Evolutionary conservation across 2,888 invertebrate species (phyloP).

Genomic region (Agelastica alni): DNA sequence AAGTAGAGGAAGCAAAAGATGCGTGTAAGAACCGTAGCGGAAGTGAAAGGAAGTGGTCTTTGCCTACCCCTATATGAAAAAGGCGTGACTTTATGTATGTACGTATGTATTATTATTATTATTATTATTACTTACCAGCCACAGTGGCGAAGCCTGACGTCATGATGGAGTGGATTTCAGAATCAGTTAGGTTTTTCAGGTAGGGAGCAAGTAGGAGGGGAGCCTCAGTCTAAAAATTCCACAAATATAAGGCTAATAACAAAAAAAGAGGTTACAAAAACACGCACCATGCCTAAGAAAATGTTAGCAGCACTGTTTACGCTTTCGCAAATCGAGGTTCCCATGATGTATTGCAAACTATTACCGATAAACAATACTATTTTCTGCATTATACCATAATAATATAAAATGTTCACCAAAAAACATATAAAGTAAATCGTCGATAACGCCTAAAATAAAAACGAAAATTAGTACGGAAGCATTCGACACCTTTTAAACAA

Average conservation of each 20-base stretch:
- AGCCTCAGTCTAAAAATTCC: slow-evolving; percentile 92
- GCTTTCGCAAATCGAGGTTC: slow-evolving; percentile 93
- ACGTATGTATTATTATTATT: too few species aligned
- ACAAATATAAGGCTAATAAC: too few species aligned
- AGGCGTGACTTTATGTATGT: too few species aligned
- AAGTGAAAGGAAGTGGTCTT: too few species aligned
- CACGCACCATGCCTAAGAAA: slow-evolving; percentile 87
- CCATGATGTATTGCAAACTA: slow-evolving; percentile 71
- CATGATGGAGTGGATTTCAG: slow-evolving; percentile 93
- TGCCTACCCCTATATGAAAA: too few species aligned
- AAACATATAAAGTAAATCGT: slow-evolving; percentile 95
- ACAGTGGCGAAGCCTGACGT: slow-evolving; percentile 94
- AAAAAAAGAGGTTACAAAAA: too few species aligned
- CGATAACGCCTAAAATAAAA: slow-evolving; percentile 70
- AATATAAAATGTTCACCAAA: slow-evolving; percentile 86
- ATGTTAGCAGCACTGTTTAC: slow-evolving; percentile 92
- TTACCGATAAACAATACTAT: slow-evolving; percentile 80
- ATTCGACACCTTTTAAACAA: background rate
- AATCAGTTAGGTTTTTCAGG: slow-evolving; percentile 79
- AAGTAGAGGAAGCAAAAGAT: too few species aligned
- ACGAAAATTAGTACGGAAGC: background rate
- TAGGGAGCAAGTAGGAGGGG: slow-evolving; percentile 89
- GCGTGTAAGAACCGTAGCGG: too few species aligned
- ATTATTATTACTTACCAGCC: slow-evolving; percentile 66
- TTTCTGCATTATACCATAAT: slow-evolving; percentile 86